Evolutionary conservation across 2,797 vertebrate genomes (phyloP).

Genomic region (Pseudochaenichthys georgianus): DNA sequence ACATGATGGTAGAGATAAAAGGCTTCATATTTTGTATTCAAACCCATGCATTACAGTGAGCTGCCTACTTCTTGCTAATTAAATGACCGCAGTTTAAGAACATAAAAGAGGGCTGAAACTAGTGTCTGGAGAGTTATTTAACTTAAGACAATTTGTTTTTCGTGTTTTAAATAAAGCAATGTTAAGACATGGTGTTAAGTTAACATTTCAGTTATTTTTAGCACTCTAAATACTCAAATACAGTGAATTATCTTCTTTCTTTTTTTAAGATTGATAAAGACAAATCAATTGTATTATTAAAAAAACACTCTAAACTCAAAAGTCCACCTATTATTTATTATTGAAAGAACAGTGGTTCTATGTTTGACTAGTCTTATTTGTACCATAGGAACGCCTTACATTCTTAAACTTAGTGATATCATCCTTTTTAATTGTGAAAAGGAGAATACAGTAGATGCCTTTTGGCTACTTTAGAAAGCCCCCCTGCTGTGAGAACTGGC

Average conservation of each 20-base stretch:
- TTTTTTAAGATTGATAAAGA: too few species aligned
- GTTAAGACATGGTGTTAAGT: not conserved
- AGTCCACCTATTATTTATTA: not conserved
- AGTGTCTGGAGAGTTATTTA: not conserved
- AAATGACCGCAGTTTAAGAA: not conserved
- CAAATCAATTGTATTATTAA: too few species aligned
- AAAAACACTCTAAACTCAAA: not conserved
- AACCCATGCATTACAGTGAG: not conserved
- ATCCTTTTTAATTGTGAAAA: slow-evolving; percentile 29
- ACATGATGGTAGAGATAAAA: slow-evolving; percentile 11
- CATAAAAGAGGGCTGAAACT: not conserved
- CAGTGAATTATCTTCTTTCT: not conserved
- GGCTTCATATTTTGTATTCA: not conserved
- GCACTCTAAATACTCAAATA: not conserved
- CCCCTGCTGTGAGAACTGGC: slow-evolving; percentile 63
- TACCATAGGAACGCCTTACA: not conserved
- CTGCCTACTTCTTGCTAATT: not conserved
- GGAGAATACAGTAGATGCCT: slow-evolving; percentile 39
- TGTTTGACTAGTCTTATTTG: not conserved
- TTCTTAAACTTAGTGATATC: not conserved
- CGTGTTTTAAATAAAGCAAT: not conserved
- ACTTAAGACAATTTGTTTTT: not conserved
- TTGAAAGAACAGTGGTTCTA: not conserved
- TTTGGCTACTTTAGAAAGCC: slow-evolving; percentile 54
- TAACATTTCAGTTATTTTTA: not conserved